Percentiles rank a stretch among this genome's conserved stretches.
phyloP scores from a whole-genome alignment of 2,888 invertebrate species.

The Andrena hattorfiana region DNA sequence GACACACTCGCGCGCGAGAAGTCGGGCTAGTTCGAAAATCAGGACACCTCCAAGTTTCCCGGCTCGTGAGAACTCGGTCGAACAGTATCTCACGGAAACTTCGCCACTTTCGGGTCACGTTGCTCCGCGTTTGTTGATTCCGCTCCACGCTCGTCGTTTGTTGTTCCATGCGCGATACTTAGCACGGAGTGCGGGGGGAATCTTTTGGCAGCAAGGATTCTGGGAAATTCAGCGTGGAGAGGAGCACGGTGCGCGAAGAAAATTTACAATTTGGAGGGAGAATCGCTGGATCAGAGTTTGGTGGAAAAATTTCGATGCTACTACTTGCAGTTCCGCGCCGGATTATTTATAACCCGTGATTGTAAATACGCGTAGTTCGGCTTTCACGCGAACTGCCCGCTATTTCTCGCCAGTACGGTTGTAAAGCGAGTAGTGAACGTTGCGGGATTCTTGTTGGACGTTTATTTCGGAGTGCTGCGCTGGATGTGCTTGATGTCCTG shows the following conservation, averaged over 20 bases:
- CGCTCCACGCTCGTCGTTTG: background rate
- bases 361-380: constrained; percentile 41
- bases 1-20: constrained; percentile 8
- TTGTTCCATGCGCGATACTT: background rate
- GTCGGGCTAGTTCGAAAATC: constrained; percentile 30
- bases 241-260: background rate
- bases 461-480: constrained; percentile 13
- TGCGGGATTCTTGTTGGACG: constrained; percentile 22
- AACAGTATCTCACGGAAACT: background rate
- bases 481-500: background rate
- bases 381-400: constrained; percentile 19
- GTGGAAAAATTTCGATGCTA: background rate
- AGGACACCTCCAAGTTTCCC: constrained; percentile 25
- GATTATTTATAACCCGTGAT: constrained; percentile 47
- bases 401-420: constrained; percentile 34
- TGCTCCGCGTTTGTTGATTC: background rate
- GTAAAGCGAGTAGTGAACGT: constrained; percentile 18
- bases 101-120: background rate
- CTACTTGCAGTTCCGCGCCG: constrained; percentile 5
- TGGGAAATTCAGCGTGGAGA: background rate
- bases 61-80: background rate
- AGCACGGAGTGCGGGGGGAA: too few relatives aligned
- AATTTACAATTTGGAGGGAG: background rate
- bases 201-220: background rate
- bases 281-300: background rate